Base-by-base conservation (phyloP, 2,113 vertebrate species). In the Corydoras sp. region DNA sequence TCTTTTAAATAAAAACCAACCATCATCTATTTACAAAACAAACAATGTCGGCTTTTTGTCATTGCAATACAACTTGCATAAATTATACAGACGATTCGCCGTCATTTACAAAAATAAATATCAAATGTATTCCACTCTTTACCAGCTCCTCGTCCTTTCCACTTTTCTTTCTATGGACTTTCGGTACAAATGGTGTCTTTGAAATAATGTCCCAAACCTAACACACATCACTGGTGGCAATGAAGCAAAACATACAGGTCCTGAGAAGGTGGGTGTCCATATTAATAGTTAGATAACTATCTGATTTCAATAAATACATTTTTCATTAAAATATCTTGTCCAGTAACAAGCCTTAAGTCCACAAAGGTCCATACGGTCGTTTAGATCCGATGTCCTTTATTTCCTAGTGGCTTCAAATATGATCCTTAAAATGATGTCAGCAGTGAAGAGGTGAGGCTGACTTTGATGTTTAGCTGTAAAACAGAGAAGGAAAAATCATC, bases 61-160 rank as follows among this genome's bases (percentile, higher is more conserved):
- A 86, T 93, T 99, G 97, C 97, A 98, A 98, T 99, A 98, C 93
- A 99, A 99, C 97, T 98, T 98, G 95, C 96, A 99, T 97, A 98
- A 96, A 96, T 97, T 93, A 97, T 91, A 94, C 68, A 60, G 94
- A 92, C 94, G 84, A 77, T 84, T 90, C 13, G 92, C 91, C 93
- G 85, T 94, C 82, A 77, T 95, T 69, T 97, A 98, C 91, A 99
- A 99, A 99, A 99, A 99, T 99, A 99, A 99, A 99, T 99, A 98
- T 97, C 93, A 98, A 98, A 99, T 97, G 93, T 97, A 91, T 92
- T 95, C 88, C 93, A 93, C 92, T 94, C 93, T 90, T 94, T 88
- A 90, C 90, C 89, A 89, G 90, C 88, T 89, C 92, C 86, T 2
- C 56, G 54, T 56, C n/a, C 89, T 86, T 85, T 88, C 71, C 92